Evolutionary conservation across 2,113 vertebrate species (phyloP).

Genomic region (Poeciliopsis prolifica): DNA sequence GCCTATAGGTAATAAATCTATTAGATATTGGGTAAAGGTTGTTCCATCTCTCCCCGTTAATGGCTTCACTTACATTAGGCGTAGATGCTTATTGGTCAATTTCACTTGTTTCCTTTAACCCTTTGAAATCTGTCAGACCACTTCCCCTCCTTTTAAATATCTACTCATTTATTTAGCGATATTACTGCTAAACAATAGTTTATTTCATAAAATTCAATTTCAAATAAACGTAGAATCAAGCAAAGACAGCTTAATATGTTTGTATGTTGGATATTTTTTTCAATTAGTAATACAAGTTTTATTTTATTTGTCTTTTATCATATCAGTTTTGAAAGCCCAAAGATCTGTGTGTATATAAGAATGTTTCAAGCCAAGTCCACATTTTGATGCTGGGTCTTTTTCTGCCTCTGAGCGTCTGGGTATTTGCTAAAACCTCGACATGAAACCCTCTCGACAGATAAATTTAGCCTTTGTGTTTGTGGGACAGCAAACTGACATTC

Average conservation of each 20-base stretch:
- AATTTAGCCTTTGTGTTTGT: constrained; percentile 12
- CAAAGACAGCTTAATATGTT: not conserved
- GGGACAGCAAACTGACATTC: constrained; percentile 40
- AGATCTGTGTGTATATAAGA: not conserved
- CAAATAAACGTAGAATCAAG: not conserved
- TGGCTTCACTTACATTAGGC: constrained; percentile 37
- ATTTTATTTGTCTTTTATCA: too few relatives aligned
- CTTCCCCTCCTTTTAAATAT: constrained; percentile 16
- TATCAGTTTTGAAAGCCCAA: not conserved
- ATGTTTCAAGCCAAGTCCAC: not conserved
- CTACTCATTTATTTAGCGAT: not conserved
- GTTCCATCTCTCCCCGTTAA: constrained; percentile 23
- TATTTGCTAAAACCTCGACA: not conserved
- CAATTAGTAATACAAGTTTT: not conserved
- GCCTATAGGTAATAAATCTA: constrained; percentile 48
- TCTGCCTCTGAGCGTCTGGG: not conserved
- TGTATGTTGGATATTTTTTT: not conserved
- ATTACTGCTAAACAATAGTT: not conserved
- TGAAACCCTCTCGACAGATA: not conserved
- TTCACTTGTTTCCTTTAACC: constrained; percentile 31
- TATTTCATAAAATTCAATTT: not conserved
- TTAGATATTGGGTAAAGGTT: constrained; percentile 41
- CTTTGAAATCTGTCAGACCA: not conserved
- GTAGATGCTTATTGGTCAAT: constrained; percentile 23
- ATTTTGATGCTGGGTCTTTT: not conserved